Evolutionary conservation across 1,140 invertebrate genomes (phyloP), one percentile per base, ranked within the genome.

Genomic region (Drosophila dunni): DNA sequence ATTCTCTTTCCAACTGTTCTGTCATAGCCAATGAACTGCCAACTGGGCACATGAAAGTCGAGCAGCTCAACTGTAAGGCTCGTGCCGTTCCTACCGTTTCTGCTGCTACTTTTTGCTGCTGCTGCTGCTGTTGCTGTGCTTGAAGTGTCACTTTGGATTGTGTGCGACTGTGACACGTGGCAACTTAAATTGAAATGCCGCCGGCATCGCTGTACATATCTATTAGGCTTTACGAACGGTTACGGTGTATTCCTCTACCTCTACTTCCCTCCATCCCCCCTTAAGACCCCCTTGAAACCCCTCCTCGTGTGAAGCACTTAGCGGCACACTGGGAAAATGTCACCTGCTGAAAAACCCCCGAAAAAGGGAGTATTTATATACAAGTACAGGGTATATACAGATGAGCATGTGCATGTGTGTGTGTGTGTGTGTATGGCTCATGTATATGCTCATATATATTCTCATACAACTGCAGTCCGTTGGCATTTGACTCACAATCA

Each of bases 181-280:
- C 77, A 83, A 79, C 76, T 83, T 83, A 83, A 88, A 88, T 88
- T 88, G 84, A 88, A 88, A 89, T 78, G 83, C 83, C 72, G 83
- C 80, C 73, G 77, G 86, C 77, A 77, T 66, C 63, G 72, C 72
- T 89, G 79, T 83, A 88, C 82, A 86, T 78, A 83, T 79, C 73
- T 80, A 89, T 89, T 88, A 88, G 79, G 76, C 68, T 17, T 20
- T 40, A 34, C 45, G 38, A 36, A 33, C 40, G 15, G 61, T 17
- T 29, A 33, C 36, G 15, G 24, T 7, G 40, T 17, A 45, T 20
- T 29, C 45, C 45, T n/a, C 45, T 34, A 6, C 7, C 34, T 20
- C 46, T 1, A 0, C 20, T 15, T 33, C 10, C 7, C 34, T 13
- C 34, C 0, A 1, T 4, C 24, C 24, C 24, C 24, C 24, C 3